These are phyloP conservation scores for Colletes collaris DNA, from an alignment of 2,888 invertebrate genomes.

Conservation along the genomic window DNA sequence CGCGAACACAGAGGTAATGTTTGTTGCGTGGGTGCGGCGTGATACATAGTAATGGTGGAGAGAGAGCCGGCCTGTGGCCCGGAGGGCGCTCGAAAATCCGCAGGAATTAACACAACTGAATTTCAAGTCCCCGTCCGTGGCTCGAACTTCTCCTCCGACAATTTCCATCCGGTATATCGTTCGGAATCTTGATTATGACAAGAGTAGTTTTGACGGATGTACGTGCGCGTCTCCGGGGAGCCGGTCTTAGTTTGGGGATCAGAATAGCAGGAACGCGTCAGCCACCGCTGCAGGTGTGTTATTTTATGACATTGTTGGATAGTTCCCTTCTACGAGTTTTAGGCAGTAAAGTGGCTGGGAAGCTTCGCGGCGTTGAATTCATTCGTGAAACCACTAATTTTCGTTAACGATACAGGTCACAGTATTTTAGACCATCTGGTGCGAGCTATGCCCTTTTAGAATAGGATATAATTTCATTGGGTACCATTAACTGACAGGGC, in stretches of 20 bases:
- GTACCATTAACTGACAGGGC: no score
- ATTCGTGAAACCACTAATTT: slow-evolving; percentile 6
- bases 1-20: slow-evolving; percentile 35
- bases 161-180: slow-evolving; percentile 63
- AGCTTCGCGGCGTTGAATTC: neutral
- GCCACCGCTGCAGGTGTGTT: slow-evolving; percentile 32
- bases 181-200: slow-evolving; percentile 66
- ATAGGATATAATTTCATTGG: no score
- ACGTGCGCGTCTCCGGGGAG: slow-evolving; percentile 18
- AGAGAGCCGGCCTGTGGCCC: slow-evolving; percentile 45
- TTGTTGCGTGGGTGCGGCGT: slow-evolving; percentile 55
- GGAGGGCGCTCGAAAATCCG: slow-evolving; percentile 66
- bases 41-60: slow-evolving; percentile 56
- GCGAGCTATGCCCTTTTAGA: neutral
- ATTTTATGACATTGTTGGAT: slow-evolving; percentile 31
- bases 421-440: neutral
- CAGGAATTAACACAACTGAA: slow-evolving; percentile 74
- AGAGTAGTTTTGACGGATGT: slow-evolving; percentile 51
- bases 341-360: neutral
- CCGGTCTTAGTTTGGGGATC: slow-evolving; percentile 15
- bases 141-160: slow-evolving; percentile 63
- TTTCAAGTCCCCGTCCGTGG: slow-evolving; percentile 67
- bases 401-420: neutral
- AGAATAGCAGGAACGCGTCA: slow-evolving; percentile 29
- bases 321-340: slow-evolving; percentile 25